A percentile compares a stretch with the other conserved stretches of the same genome.
Evolutionary conservation across 2,113 vertebrate species (phyloP).

Genomic region (Neodontobutis hainanensis): DNA sequence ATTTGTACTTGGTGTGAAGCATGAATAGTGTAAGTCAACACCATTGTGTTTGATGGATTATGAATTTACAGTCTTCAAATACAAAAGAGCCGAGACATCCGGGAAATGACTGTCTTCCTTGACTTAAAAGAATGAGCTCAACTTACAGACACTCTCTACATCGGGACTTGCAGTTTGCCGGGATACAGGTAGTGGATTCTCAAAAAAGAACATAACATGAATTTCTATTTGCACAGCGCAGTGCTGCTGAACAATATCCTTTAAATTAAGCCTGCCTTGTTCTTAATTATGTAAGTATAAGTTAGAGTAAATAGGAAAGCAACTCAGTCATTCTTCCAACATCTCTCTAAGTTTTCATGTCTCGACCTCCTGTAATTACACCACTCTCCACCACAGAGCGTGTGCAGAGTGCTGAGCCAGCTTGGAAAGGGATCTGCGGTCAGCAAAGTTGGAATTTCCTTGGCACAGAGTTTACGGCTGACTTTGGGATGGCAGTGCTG

Average conservation of each 20-base stretch:
- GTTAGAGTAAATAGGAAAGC: conserved; percentile 16
- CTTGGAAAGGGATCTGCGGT: conserved; percentile 29
- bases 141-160: conserved; percentile 12
- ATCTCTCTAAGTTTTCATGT: conserved; percentile 15
- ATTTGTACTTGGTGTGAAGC: too few relatives aligned
- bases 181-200: neutral
- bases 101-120: conserved; percentile 40
- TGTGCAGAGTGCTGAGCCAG: conserved; percentile 24
- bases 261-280: neutral
- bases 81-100: conserved; percentile 26
- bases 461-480: conserved; percentile 52
- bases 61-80: neutral
- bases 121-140: conserved; percentile 3
- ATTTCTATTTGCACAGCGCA: neutral
- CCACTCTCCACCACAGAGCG: conserved; percentile 23
- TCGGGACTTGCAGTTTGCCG: conserved; percentile 42
- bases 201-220: neutral
- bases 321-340: conserved; percentile 8
- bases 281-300: neutral
- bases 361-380: conserved; percentile 53
- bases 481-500: conserved; percentile 35
- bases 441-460: conserved; percentile 51
- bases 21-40: neutral
- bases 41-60: neutral
- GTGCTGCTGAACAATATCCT: neutral